Percentiles rank a stretch among this genome's conserved stretches.
phyloP scores from a whole-genome alignment of 2,888 invertebrate species.

The Tromatobia lineatoria region DNA sequence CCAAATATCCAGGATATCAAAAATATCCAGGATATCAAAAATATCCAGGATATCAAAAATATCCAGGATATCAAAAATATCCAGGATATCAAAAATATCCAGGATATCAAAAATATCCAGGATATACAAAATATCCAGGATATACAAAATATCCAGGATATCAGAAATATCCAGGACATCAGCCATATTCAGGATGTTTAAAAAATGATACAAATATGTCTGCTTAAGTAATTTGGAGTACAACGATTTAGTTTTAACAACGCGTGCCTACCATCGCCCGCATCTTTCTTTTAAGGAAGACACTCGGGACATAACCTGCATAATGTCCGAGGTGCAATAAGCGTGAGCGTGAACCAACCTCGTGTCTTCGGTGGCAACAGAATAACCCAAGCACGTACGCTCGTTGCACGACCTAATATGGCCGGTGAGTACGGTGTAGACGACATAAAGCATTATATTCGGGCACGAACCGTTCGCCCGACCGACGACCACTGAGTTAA shows the following conservation, averaged over 20 bases:
- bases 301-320: constrained; percentile 59
- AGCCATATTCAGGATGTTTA: too few relatives aligned
- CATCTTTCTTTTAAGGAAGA: constrained; percentile 60
- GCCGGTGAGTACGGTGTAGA: constrained; percentile 55
- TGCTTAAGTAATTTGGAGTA: constrained; percentile 23
- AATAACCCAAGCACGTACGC: constrained; percentile 78
- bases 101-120: too few relatives aligned
- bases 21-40: too few relatives aligned
- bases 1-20: too few relatives aligned
- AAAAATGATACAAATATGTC: too few relatives aligned
- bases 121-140: too few relatives aligned
- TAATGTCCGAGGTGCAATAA: constrained; percentile 57
- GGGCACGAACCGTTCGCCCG: constrained; percentile 58
- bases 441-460: constrained; percentile 75
- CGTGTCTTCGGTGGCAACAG: constrained; percentile 67
- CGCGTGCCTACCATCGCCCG: constrained; percentile 53
- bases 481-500: constrained; percentile 71
- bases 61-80: too few relatives aligned
- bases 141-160: too few relatives aligned
- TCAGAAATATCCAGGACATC: too few relatives aligned
- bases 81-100: too few relatives aligned
- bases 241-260: constrained; percentile 38
- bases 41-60: too few relatives aligned
- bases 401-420: constrained; percentile 73
- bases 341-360: constrained; percentile 61